Percentiles rank a stretch among this genome's conserved stretches.
Conservation (phyloP, 2,888 invertebrate species). For the Alloscopus bannaensis region DNA sequence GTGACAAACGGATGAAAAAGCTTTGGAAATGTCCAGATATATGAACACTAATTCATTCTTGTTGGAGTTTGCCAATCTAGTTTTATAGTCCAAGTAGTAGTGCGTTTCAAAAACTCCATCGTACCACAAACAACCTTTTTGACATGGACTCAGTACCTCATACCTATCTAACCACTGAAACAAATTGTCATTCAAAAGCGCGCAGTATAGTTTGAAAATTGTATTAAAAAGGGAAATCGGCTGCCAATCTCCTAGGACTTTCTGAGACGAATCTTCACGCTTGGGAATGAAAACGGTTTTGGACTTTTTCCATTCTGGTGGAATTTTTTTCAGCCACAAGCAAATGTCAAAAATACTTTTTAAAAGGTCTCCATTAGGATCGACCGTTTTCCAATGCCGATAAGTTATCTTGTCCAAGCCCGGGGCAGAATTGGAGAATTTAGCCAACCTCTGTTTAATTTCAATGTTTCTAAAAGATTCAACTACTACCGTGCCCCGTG, state of each 20-base stretch:
- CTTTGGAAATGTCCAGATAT: background rate
- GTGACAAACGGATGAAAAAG: background rate
- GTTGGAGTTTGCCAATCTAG: background rate
- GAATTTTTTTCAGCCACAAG: background rate
- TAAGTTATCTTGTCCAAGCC: background rate
- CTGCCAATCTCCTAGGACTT: background rate
- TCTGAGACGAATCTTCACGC: background rate
- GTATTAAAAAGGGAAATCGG: background rate
- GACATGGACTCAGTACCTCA: background rate
- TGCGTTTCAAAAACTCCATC: background rate
- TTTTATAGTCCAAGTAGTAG: background rate
- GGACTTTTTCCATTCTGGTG: background rate
- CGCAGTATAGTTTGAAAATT: background rate
- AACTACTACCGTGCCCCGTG: background rate
- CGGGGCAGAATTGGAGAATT: background rate
- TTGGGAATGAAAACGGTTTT: background rate
- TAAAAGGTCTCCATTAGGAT: background rate
- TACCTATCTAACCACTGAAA: background rate
- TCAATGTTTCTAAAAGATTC: background rate
- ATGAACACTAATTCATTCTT: background rate
- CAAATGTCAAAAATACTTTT: background rate
- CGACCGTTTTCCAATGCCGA: background rate
- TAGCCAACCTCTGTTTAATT: background rate
- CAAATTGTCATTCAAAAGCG: background rate
- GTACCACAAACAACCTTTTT: background rate